A percentile compares a stretch with the other conserved stretches of the same genome.
Conservation (phyloP, 2,888 invertebrate genomes). For the Acrobeloides nanus region DNA sequence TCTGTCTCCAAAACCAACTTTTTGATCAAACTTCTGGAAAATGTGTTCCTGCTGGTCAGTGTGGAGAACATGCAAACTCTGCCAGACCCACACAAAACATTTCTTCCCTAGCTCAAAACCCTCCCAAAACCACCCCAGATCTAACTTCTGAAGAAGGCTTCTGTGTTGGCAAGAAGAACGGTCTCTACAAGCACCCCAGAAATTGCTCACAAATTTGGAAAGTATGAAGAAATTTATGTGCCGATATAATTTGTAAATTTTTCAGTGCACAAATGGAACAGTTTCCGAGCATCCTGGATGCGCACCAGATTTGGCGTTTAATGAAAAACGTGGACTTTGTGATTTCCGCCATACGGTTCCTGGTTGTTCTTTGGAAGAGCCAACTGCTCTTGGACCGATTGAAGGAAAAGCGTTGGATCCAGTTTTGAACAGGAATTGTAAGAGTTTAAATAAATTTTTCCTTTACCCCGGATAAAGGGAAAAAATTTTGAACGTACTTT, state of each 20-base stretch:
- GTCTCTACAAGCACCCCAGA: slow-evolving; percentile 37
- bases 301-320: slow-evolving; percentile 35
- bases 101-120: no score
- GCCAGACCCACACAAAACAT: no score
- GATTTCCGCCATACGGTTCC: slow-evolving; percentile 31
- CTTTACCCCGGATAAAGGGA: neutral
- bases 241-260: neutral
- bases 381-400: neutral
- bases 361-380: slow-evolving; percentile 6
- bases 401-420: no score
- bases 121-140: slow-evolving; percentile 5
- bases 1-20: slow-evolving; percentile 6
- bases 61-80: neutral
- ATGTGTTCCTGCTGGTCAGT: neutral
- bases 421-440: no score
- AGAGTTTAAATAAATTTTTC: no score
- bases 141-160: slow-evolving; percentile 15
- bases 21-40: slow-evolving; percentile 4
- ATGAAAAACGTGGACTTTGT: slow-evolving; percentile 33
- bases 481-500: no score
- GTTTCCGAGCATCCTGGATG: slow-evolving; percentile 40
- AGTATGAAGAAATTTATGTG: slow-evolving; percentile 8
- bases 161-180: slow-evolving; percentile 31
- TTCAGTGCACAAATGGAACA: slow-evolving; percentile 38
- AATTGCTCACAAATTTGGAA: slow-evolving; percentile 34